phyloP scores from a whole-genome alignment of 2,888 invertebrate genomes.

The Mythimna impura region DNA sequence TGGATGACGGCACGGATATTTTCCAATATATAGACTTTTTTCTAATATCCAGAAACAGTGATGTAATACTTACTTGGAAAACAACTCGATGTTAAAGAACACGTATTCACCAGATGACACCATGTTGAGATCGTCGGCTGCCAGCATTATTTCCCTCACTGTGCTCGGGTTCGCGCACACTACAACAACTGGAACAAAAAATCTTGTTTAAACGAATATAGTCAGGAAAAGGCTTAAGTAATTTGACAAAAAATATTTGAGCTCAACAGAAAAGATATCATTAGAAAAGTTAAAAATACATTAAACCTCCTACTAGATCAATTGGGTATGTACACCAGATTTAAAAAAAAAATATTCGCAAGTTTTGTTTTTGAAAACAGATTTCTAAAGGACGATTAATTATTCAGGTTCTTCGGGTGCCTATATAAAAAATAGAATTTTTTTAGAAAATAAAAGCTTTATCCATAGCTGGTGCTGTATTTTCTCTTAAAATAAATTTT shows the following conservation, averaged over 20 bases:
- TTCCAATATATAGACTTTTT: background rate
- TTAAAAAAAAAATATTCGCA: background rate
- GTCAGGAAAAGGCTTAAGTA: background rate
- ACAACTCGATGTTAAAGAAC: slow-evolving; percentile 99
- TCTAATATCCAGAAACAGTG: slow-evolving; percentile 11
- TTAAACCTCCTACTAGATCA: background rate
- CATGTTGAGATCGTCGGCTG: slow-evolving; percentile 98
- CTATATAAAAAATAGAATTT: background rate
- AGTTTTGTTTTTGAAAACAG: background rate
- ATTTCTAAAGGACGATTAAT: background rate
- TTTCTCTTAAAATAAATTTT: slow-evolving; percentile 1
- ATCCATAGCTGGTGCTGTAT: background rate
- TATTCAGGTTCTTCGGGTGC: background rate
- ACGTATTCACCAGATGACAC: slow-evolving; percentile 99
- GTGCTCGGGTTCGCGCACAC: slow-evolving; percentile 97
- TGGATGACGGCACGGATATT: too few species aligned
- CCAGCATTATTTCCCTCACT: slow-evolving; percentile 97
- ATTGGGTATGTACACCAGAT: background rate
- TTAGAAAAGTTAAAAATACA: background rate
- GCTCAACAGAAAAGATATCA: background rate
- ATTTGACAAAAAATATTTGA: background rate
- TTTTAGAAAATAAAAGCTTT: background rate
- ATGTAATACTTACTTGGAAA: slow-evolving; percentile 94
- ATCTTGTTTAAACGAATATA: slow-evolving; percentile 20
- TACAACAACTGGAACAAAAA: slow-evolving; percentile 95